These are phyloP conservation scores for Trematocara macrostoma DNA, from an alignment of 2,113 vertebrate genomes.

Conservation along the genomic window DNA sequence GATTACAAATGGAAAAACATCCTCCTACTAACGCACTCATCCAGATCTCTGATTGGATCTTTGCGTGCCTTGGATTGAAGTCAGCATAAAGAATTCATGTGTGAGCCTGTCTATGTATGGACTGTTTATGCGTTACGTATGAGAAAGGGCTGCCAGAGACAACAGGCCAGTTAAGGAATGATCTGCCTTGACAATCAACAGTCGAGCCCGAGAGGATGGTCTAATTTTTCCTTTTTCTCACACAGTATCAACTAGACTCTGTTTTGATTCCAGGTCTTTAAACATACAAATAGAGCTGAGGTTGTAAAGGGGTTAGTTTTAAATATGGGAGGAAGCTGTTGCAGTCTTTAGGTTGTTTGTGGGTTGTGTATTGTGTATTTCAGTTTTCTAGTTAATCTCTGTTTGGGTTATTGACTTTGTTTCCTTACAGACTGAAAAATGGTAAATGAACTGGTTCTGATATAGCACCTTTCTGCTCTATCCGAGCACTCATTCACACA, in stretches of 20 bases:
- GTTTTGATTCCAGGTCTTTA: neutral
- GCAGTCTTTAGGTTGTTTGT: neutral
- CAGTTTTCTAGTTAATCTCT: neutral
- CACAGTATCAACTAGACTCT: neutral
- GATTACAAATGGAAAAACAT: slow-evolving; percentile 13
- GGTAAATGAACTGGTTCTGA: neutral
- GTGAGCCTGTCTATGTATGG: neutral
- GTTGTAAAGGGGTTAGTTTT: neutral
- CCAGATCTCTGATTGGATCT: neutral
- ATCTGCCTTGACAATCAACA: slow-evolving; percentile 49
- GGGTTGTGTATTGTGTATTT: neutral
- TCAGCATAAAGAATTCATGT: neutral
- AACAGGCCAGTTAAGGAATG: slow-evolving; percentile 34
- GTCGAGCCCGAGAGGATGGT: slow-evolving; percentile 13
- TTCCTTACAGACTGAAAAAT: neutral
- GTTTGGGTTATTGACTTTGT: neutral
- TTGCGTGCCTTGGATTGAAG: neutral
- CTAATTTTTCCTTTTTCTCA: slow-evolving; percentile 5
- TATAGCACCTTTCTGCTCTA: neutral
- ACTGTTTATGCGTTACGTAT: neutral
- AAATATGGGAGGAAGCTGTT: neutral
- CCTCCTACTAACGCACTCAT: neutral
- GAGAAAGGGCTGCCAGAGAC: slow-evolving; percentile 30
- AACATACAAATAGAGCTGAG: neutral
- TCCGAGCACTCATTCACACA: neutral